Evolutionary conservation across 1,140 invertebrate species (phyloP).

Genomic region (Nymphalis io): DNA sequence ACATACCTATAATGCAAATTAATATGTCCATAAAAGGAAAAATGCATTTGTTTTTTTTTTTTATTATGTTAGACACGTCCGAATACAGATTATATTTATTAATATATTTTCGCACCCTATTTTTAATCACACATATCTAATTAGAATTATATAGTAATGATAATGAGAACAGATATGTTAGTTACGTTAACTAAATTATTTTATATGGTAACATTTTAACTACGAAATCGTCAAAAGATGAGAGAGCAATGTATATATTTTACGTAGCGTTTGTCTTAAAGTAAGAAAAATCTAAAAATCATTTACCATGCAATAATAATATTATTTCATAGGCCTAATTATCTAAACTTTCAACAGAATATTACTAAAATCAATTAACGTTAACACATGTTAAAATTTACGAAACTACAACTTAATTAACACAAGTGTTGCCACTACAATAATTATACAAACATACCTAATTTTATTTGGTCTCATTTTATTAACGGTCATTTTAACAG

Average conservation of each 20-base stretch:
- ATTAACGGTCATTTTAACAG: conserved; percentile 59
- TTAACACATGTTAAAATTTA: conserved; percentile 73
- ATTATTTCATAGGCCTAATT: conserved; percentile 22
- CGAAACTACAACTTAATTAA: conserved; percentile 73
- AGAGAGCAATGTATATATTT: background rate
- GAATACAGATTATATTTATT: conserved; percentile 55
- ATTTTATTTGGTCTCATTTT: conserved; percentile 80
- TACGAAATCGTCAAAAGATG: conserved; percentile 38
- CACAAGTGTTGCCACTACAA: conserved; percentile 63
- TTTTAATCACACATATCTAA: conserved; percentile 62
- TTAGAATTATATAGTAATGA: conserved; percentile 69
- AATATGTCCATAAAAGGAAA: conserved; percentile 22
- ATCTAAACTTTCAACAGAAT: conserved; percentile 18
- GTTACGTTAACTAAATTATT: conserved; percentile 65
- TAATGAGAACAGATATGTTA: conserved; percentile 72
- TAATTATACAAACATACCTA: conserved; percentile 71
- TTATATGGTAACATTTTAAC: conserved; percentile 74
- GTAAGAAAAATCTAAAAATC: conserved; percentile 1
- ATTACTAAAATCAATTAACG: conserved; percentile 26
- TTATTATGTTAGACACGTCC: conserved; percentile 23
- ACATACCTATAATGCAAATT: conserved; percentile 28
- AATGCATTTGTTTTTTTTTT: conserved; percentile 31
- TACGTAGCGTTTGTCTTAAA: background rate
- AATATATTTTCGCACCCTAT: conserved; percentile 56
- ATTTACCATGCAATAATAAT: conserved; percentile 14